Base-by-base conservation (phyloP, 2,113 vertebrate species). In the Abramis brama region DNA sequence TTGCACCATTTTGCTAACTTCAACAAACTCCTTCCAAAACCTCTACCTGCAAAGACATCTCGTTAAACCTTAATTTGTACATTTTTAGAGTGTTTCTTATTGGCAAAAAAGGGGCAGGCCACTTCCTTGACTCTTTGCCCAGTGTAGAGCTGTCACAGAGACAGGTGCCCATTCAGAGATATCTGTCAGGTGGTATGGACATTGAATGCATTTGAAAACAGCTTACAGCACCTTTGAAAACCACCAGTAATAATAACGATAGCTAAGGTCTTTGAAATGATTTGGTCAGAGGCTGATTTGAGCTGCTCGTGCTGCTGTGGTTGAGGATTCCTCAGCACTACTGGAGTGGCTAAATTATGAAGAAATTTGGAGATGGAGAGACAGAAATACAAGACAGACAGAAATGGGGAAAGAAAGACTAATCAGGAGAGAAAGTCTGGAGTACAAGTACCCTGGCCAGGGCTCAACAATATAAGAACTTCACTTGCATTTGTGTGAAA, bases 281-380 rank as follows among this genome's bases (percentile, higher is more conserved):
- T 80, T 79, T 62, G n/a, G 21, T 79, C 57, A 62, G 33, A 25
- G 10, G 33, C n/a, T 80, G 59, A 80, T 47, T 43, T 11, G 39
- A 80, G 36, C 36, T 62, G 33, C 57, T 43, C 13, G 57, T 60
- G 57, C 57, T 45, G 78, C 13, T 27, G 33, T 60, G 13, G 45
- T 52, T 79, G 36, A 25, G 36, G 12, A 80, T 64, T 64, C 6
- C 5, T 79, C 50, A 73, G 13, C 68, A 73, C 21, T 60, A 47
- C 7, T 27, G 25, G 30, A 43, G 57, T 11, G 68, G 19, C 4
- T 50, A 15, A 50, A 15, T 84, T 62, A 89, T 39, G 7, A 73
- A 55, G 83, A 79, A 73, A 87, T 3, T 27, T 76, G 59, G 21
- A 47, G 60, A 55, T 30, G 45, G 45, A 39, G 47, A 50, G 4